These are phyloP conservation scores for Pipistrellus pipistrellus DNA, from an alignment of 2,797 vertebrate genomes.

Conservation along the genomic window DNA sequence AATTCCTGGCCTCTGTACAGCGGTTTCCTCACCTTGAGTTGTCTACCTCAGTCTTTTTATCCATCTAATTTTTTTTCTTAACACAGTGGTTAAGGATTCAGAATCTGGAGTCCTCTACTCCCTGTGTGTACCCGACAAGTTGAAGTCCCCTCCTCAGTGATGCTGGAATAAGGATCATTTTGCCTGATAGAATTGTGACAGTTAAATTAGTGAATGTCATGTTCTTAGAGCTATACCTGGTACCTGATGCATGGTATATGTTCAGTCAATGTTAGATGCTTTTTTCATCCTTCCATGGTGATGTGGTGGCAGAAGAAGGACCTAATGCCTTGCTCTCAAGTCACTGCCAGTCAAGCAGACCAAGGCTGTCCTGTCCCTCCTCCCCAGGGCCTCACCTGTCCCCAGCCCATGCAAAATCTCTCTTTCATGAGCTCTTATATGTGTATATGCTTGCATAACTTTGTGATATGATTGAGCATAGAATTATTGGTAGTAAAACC, in stretches of 20 bases:
- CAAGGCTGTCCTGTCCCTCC: neutral
- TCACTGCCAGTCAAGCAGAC: neutral
- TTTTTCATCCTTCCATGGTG: neutral
- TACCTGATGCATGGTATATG: neutral
- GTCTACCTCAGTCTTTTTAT: neutral
- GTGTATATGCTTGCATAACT: neutral
- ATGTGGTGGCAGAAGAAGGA: neutral
- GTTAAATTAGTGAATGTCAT: neutral
- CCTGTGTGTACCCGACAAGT: neutral
- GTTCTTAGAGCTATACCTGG: neutral
- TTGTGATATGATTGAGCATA: neutral
- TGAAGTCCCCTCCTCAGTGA: neutral
- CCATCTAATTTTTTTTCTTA: neutral
- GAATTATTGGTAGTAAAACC: neutral
- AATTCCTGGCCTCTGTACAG: neutral
- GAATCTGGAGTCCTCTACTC: neutral
- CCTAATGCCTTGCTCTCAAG: neutral
- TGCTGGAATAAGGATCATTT: neutral
- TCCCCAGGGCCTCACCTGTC: neutral
- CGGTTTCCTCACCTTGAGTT: neutral
- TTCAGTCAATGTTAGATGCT: neutral
- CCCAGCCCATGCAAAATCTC: neutral
- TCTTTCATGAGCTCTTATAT: neutral
- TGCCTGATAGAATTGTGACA: neutral
- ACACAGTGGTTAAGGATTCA: neutral